These are phyloP conservation scores for Dicaeum eximium DNA, from an alignment of 2,113 vertebrate genomes.

Conservation along the genomic window DNA sequence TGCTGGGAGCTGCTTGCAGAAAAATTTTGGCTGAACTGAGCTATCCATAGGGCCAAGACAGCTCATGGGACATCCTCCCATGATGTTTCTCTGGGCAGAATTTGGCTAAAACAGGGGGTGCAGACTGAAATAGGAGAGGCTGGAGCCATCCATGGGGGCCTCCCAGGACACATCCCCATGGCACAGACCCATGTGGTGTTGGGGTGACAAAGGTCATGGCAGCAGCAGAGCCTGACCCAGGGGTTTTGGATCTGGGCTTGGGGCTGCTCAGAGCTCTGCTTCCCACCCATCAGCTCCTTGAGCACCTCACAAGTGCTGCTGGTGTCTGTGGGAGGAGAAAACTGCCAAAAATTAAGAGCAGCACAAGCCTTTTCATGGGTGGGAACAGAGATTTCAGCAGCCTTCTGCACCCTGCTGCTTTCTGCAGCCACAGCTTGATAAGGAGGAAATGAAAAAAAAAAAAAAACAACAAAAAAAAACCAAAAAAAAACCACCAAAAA, in stretches of 20 bases:
- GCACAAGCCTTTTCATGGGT: background rate
- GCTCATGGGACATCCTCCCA: background rate
- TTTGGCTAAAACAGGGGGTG: background rate
- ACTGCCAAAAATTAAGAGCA: background rate
- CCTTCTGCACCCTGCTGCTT: background rate
- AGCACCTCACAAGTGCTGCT: background rate
- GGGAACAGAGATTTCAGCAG: background rate
- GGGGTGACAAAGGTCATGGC: background rate
- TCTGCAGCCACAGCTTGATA: background rate
- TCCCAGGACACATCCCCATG: background rate
- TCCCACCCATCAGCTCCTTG: background rate
- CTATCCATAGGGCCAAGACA: fast-evolving
- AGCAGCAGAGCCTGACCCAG: background rate
- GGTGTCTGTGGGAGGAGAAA: background rate
- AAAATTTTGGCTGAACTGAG: background rate
- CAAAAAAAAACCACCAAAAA: too few relatives aligned
- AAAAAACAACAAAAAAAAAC: too few relatives aligned
- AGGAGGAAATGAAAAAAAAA: background rate
- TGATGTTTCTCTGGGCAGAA: background rate
- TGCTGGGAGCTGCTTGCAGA: background rate
- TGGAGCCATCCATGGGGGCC: background rate
- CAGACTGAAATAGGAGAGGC: background rate
- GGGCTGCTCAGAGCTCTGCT: background rate
- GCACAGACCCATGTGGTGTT: fast-evolving
- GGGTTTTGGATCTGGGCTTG: background rate